Evolutionary conservation across 2,113 vertebrate species (phyloP), one percentile per base, ranked within the genome.

Genomic region (Ciconia boyciana): DNA sequence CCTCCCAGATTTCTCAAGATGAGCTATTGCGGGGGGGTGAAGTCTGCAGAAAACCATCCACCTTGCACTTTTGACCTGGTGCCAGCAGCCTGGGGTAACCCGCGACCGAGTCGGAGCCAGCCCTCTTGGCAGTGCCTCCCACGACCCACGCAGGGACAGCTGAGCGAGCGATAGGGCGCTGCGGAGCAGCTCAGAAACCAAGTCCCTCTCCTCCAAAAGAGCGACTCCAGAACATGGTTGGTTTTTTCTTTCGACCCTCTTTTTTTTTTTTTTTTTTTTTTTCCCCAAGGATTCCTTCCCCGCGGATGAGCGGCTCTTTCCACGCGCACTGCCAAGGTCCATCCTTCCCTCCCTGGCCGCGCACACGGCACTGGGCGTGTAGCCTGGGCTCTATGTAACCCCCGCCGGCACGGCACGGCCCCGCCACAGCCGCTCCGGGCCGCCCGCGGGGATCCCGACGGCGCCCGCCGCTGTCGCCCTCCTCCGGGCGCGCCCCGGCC

Each of bases 291-390:
- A 39, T 44, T 36, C 44, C 44, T 44, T 80, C 70, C 48, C 68
- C 75, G 29, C 57, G 34, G 39, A 80, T 84, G 89, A 95, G 82
- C 52, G 83, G 60, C 60, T 86, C 69, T 96, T 96, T 95, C 94
- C 96, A 94, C 92, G 57, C 65, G 2, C 36, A 6, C 36, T 89
- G 96, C 96, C 96, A 97, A 97, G 89, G 61, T 58, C 94, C 90
- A 78, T 95, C 93, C 94, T 91, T 93, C 94, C 68, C 66, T 71
- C 75, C 55, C 84, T 41, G 87, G 87, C 87, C 70, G 82, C 86
- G 49, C 89, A 70, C 60, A 41, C 89, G 49, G 90, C 76, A 24
- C 92, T 96, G 96, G 96, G 96, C 94, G 96, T 91, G 96, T 93
- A 95, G 78, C 66, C 29, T 66, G 61, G 20, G 51, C 87, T 51